Conservation (phyloP, 2,888 invertebrate genomes). For the Sussaba pulchella region DNA sequence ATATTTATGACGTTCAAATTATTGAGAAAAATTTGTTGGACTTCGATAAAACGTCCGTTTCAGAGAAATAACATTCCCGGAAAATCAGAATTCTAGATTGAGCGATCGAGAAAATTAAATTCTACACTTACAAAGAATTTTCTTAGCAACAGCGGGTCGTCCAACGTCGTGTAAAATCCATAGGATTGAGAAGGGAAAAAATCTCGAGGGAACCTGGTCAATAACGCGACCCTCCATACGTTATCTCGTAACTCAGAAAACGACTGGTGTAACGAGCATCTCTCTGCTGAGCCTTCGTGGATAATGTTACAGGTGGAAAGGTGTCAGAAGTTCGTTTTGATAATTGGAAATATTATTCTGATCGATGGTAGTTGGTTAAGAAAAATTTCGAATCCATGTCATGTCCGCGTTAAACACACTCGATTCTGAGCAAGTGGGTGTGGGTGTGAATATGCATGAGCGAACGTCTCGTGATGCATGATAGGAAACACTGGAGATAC, state of each 20-base stretch:
- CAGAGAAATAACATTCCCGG: no score
- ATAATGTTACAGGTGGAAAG: neutral
- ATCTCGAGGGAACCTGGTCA: slow-evolving; percentile 2
- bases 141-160: neutral
- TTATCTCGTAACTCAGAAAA: neutral
- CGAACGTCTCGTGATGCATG: neutral
- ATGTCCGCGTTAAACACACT: neutral
- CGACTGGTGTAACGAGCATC: neutral
- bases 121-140: neutral
- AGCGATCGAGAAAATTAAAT: no score
- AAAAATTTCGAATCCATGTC: neutral
- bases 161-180: neutral
- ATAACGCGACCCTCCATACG: neutral
- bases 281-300: slow-evolving; percentile 7
- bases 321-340: neutral
- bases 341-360: neutral
- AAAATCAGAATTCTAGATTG: no score
- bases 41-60: neutral
- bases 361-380: neutral
- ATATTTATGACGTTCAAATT: neutral
- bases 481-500: neutral
- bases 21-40: neutral
- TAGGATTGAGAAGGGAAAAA: neutral
- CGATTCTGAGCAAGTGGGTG: neutral
- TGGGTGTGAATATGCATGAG: neutral